phyloP scores from a whole-genome alignment of 2,888 invertebrate species.

The Eupithecia insigniata region DNA sequence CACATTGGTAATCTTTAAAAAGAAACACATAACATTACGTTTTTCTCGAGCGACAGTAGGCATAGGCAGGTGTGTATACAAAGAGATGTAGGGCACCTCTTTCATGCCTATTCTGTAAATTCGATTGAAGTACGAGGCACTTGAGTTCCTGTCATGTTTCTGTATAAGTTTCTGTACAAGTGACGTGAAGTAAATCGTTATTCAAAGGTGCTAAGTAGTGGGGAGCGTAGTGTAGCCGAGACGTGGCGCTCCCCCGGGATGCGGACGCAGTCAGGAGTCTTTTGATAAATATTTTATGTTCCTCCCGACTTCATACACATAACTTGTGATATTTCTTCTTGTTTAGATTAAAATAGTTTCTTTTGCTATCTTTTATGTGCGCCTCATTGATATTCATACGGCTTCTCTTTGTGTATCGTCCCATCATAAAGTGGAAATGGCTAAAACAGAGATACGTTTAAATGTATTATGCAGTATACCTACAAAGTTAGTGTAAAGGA shows the following conservation, averaged over 20 bases:
- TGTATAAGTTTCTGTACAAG: conserved; percentile 46
- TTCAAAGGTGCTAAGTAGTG: conserved; percentile 72
- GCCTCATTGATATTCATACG: conserved; percentile 65
- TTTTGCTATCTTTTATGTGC: conserved; percentile 56
- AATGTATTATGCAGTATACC: conserved; percentile 27
- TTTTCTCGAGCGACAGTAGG: not conserved
- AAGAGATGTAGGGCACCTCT: conserved; percentile 10
- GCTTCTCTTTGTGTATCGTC: conserved; percentile 51
- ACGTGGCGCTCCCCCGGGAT: conserved; percentile 60
- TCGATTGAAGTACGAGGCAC: conserved; percentile 34
- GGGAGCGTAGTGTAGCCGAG: conserved; percentile 57
- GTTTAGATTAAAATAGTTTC: conserved; percentile 69
- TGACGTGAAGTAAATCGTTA: conserved; percentile 57
- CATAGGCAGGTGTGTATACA: not conserved
- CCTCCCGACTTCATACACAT: conserved; percentile 67
- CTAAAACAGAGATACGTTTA: conserved; percentile 37
- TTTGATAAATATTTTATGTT: conserved; percentile 83
- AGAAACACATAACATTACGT: conserved; percentile 2
- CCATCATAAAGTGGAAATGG: conserved; percentile 47
- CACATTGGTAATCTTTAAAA: not conserved
- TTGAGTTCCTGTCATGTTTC: conserved; percentile 34
- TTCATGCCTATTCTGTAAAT: conserved; percentile 24
- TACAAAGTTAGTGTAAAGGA: conserved; percentile 1
- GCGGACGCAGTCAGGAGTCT: conserved; percentile 68
- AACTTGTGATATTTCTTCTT: conserved; percentile 65